These are phyloP conservation scores for Baronia brevicornis DNA, from an alignment of 2,888 invertebrate genomes.

Conservation along the genomic window DNA sequence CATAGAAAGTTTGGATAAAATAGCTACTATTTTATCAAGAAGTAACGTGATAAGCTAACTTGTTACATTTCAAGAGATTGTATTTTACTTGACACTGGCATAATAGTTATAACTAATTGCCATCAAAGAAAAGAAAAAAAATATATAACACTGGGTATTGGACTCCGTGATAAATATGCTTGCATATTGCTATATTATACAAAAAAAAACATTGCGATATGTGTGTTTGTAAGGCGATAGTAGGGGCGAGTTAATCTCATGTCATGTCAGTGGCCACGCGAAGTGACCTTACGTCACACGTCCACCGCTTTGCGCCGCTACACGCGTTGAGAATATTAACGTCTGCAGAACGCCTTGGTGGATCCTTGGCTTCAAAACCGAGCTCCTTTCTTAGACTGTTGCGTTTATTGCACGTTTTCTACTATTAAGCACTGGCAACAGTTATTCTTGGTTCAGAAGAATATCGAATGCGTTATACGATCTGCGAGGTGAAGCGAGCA, in stretches of 20 bases:
- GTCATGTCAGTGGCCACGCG: slow-evolving; percentile 60
- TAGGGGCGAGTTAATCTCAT: slow-evolving; percentile 54
- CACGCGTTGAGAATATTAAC: slow-evolving; percentile 70
- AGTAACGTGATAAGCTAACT: too few relatives aligned
- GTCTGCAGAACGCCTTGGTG: slow-evolving; percentile 65
- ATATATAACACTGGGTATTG: background rate
- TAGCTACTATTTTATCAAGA: too few relatives aligned
- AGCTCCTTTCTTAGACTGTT: slow-evolving; percentile 70
- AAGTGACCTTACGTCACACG: slow-evolving; percentile 70
- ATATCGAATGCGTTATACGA: slow-evolving; percentile 9
- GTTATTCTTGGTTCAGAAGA: slow-evolving; percentile 21
- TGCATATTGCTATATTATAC: background rate
- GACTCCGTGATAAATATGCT: background rate
- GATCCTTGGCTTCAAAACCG: slow-evolving; percentile 75
- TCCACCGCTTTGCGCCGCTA: slow-evolving; percentile 50
- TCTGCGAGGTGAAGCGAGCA: slow-evolving; percentile 6
- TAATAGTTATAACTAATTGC: too few relatives aligned
- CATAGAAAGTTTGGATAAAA: too few relatives aligned
- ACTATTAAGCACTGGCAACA: slow-evolving; percentile 37
- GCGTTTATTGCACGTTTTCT: slow-evolving; percentile 53
- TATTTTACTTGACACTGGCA: too few relatives aligned
- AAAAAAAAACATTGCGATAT: slow-evolving; percentile 11
- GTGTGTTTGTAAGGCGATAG: slow-evolving; percentile 20
- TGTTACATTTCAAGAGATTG: too few relatives aligned
- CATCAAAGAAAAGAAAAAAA: too few relatives aligned